phyloP scores from a whole-genome alignment of 2,797 vertebrate genomes.

The Neomorphus geoffroyi region DNA sequence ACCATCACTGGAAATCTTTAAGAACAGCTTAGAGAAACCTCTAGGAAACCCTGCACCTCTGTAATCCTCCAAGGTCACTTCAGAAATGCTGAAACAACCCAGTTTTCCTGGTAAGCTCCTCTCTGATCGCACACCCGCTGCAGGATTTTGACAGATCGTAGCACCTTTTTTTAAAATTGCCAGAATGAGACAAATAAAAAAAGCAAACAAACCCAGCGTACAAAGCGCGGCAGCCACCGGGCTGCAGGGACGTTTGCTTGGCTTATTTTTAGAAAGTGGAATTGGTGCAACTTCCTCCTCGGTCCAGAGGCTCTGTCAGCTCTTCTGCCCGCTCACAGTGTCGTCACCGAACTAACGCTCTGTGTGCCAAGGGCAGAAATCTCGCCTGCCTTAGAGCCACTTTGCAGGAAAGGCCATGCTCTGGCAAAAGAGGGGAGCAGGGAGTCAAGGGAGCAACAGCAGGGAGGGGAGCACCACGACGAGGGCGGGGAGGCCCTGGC shows the following conservation, averaged over 20 bases:
- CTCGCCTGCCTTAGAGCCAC: background rate
- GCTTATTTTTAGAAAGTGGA: slow-evolving; percentile 49
- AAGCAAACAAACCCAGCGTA: background rate
- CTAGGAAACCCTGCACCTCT: background rate
- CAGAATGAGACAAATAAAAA: background rate
- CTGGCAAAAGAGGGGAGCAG: fast-evolving
- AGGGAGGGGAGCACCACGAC: background rate
- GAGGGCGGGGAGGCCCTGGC: background rate
- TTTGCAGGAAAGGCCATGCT: background rate
- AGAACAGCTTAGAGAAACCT: background rate
- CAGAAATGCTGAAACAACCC: background rate
- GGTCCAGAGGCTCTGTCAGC: background rate
- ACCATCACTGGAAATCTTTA: background rate
- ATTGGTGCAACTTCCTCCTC: slow-evolving; percentile 25
- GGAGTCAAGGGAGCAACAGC: fast-evolving
- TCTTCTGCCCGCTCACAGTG: background rate
- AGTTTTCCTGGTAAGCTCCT: background rate
- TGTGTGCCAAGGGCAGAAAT: fast-evolving
- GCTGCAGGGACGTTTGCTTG: background rate
- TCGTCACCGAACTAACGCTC: background rate
- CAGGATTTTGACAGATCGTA: background rate
- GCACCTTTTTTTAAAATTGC: background rate
- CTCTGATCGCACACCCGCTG: background rate
- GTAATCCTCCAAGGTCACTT: slow-evolving; percentile 40
- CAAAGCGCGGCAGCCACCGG: background rate